These are phyloP conservation scores for Cantharis flavilabris DNA, from an alignment of 2,888 invertebrate genomes.

Conservation along the genomic window DNA sequence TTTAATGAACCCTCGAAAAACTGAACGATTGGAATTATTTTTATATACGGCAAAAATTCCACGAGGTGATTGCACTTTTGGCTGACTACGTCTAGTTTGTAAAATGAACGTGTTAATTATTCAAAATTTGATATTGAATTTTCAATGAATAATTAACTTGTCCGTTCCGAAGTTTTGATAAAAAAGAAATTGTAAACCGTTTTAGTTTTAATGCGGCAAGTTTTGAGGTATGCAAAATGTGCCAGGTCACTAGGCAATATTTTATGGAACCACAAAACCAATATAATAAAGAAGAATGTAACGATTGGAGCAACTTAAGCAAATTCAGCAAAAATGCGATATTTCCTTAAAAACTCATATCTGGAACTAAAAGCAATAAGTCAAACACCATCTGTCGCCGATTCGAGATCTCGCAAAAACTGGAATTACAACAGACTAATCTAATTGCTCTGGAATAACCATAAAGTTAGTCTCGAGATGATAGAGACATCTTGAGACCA, in stretches of 20 bases:
- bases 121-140: not conserved
- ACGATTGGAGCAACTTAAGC: slow-evolving; percentile 22
- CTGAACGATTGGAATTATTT: not conserved
- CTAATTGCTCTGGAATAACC: slow-evolving; percentile 56
- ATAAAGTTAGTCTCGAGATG: slow-evolving; percentile 54
- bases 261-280: slow-evolving; percentile 4
- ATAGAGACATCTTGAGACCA: slow-evolving; percentile 58
- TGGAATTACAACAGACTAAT: slow-evolving; percentile 55
- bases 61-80: too few species aligned
- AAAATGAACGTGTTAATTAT: not conserved
- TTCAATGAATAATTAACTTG: not conserved
- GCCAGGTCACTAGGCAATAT: not conserved
- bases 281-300: slow-evolving; percentile 14
- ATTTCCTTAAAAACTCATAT: slow-evolving; percentile 33
- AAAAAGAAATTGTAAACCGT: not conserved
- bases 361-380: slow-evolving; percentile 44
- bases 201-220: not conserved
- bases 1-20: not conserved
- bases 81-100: too few species aligned
- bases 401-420: slow-evolving; percentile 48
- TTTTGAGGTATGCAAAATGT: not conserved
- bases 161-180: not conserved
- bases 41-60: too few species aligned
- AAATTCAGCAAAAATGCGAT: slow-evolving; percentile 20
- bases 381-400: slow-evolving; percentile 54